Base-by-base conservation (phyloP, 2,113 vertebrate genomes). In the Paradisaea rubra region DNA sequence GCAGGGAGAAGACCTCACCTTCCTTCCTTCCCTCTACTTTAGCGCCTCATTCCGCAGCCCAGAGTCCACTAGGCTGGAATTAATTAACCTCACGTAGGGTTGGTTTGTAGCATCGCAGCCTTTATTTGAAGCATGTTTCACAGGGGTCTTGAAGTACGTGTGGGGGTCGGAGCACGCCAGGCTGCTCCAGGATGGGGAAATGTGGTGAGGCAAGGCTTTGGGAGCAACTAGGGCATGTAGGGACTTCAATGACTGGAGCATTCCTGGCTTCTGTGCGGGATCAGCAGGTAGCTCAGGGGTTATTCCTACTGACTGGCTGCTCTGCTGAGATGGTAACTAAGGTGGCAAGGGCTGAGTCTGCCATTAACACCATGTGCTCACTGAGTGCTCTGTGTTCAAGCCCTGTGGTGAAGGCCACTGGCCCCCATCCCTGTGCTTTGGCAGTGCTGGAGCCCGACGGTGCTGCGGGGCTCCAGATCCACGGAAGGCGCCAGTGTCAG, bases 401-500 rank as follows among this genome's bases (percentile, higher is more conserved):
- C 54, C 31, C 64, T 22, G 6, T 4, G 3, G 74, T 27, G 21
- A 60, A 39, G 19, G 69, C 52, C 7, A 5, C 64, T 66, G 2
- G 10, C 21, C 33, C 7, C 8, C 42, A 45, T 9, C 37, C 50
- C 65, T 6, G 4, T 42, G 37, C 35, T 74, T 52, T 10, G 44
- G 82, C 60, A 31, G 7, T 2, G 25, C 41, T 0, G 1, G 2
- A 27, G 42, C 50, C 53, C 6, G 19, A 33, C 0, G 5, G 68
- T 57, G 70, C 63, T 5, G 1, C 49, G n/a, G 56, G 41, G 41
- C 66, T 87, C 35, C 17, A 47, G 63, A 82, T 16, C 47, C 41
- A 37, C 0, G 1, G 54, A 31, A 76, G 25, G 30, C 0, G 2
- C 24, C 4, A 6, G 6, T 1, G 27, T 33, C 63, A 45, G 44